Base-by-base conservation (phyloP, 2,888 invertebrate genomes). In the Sinodicranocentrus sp. region DNA sequence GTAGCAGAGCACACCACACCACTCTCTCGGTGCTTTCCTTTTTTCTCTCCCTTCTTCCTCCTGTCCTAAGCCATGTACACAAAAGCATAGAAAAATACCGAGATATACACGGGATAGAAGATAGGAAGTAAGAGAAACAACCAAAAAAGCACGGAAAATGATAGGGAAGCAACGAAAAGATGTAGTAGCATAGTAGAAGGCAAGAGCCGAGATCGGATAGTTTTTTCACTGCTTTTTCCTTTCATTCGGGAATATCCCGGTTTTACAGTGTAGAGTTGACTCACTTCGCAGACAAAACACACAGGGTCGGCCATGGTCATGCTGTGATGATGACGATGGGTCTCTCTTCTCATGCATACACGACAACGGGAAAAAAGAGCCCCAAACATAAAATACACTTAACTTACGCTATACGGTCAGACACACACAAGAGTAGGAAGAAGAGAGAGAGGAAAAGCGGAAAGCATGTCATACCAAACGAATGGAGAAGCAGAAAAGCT, bases 191-290 rank as follows among this genome's bases (percentile, higher is more conserved):
- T 8, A 57, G 57, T 19, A 57, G 52, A 39, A 28, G 19, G 44
- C 13, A 5, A 52, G 8, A 28, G 19, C 10, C 15, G 28, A 68
- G 77, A 77, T 43, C 68, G 33, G 43, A 52, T 52, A 68, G 77
- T 77, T 77, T 77, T 68, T 26, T 68, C 77, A 57, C 43, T 77
- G 68, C 77, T 59, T 77, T 76, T 77, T 68, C 77, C 77, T 68
- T 57, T 17, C 77, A 77, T 77, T 77, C 77, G 77, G 77, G 57
- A 77, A 59, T 39, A 77, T 68, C 67, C 77, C 54, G 67, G 68
- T 44, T 68, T 76, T 39, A 52, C 10, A 43, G 73, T n/a, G n/a
- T 63, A 48, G 73, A 73, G 59, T 63, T 26, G 39, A n/a, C 52
- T 13, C n/a, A 26, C 59, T 63, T 75, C n/a, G 63, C 13, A 76